Evolutionary conservation across 2,888 invertebrate genomes (phyloP).

Genomic region (Caenorhabditis imperialis): DNA sequence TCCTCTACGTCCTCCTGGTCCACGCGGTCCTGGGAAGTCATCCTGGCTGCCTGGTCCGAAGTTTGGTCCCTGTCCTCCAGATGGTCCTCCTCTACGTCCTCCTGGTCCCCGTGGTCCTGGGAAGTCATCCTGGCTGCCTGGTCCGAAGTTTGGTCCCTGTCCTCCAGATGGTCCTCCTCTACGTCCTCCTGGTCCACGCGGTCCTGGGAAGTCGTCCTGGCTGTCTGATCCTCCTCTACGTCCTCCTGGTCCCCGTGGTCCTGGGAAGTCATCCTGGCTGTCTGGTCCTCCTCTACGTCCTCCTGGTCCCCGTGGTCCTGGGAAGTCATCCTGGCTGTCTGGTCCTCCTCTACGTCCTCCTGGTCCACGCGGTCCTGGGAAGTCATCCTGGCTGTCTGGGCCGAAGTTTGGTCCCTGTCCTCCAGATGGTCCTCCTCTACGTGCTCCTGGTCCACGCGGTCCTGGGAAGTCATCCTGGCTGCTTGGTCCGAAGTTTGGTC

Average conservation of each 20-base stretch:
- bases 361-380: not conserved
- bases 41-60: conserved; percentile 9
- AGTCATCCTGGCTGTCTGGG: not conserved
- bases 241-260: conserved; percentile 8
- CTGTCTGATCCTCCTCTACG: conserved; percentile 7
- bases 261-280: conserved; percentile 15
- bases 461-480: not conserved
- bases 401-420: not conserved
- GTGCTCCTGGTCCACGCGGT: conserved; percentile 11
- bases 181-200: conserved; percentile 14
- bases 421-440: conserved; percentile 8
- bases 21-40: not conserved
- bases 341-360: not conserved
- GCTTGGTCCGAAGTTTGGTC: conserved; percentile 12
- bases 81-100: conserved; percentile 11
- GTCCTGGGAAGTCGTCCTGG: conserved; percentile 13
- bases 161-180: conserved; percentile 10
- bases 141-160: conserved; percentile 13
- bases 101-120: not conserved
- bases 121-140: not conserved
- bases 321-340: not conserved
- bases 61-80: not conserved
- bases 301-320: conserved; percentile 8
- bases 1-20: not conserved
- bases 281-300: conserved; percentile 3